Evolutionary conservation across 2,888 invertebrate genomes (phyloP).

Genomic region (Axea sp.): DNA sequence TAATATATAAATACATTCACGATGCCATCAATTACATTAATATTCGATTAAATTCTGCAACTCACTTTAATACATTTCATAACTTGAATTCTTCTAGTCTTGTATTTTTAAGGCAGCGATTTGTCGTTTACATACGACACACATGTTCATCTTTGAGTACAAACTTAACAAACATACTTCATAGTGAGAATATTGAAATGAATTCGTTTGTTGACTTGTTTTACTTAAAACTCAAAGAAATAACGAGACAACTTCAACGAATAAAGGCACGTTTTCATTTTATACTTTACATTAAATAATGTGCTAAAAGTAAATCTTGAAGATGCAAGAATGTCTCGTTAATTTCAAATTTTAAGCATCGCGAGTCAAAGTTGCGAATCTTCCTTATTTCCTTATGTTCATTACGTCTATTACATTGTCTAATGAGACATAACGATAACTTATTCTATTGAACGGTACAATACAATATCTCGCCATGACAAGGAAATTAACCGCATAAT

Average conservation of each 20-base stretch:
- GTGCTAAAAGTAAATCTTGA: too few relatives aligned
- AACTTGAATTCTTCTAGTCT: constrained; percentile 74
- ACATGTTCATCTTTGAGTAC: constrained; percentile 61
- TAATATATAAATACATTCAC: constrained; percentile 31
- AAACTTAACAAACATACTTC: constrained; percentile 53
- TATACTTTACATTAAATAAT: constrained; percentile 13
- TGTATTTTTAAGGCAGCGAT: constrained; percentile 78
- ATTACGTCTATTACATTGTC: constrained; percentile 35
- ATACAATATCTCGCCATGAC: not conserved
- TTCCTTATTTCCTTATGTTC: constrained; percentile 7
- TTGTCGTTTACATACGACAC: constrained; percentile 73
- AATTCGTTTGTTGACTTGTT: constrained; percentile 27
- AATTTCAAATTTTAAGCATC: constrained; percentile 26
- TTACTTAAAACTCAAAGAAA: constrained; percentile 32
- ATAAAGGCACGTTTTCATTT: constrained; percentile 53
- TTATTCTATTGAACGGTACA: constrained; percentile 1
- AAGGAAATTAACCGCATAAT: too few relatives aligned
- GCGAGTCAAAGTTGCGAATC: constrained; percentile 27
- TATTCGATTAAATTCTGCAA: constrained; percentile 65
- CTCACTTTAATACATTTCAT: constrained; percentile 67
- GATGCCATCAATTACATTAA: constrained; percentile 62
- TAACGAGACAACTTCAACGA: constrained; percentile 42
- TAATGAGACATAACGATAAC: constrained; percentile 41
- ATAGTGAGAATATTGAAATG: constrained; percentile 47
- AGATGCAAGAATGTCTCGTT: constrained; percentile 26